Conservation (phyloP, 1,140 invertebrate genomes). For the Agrypnia vestita region DNA sequence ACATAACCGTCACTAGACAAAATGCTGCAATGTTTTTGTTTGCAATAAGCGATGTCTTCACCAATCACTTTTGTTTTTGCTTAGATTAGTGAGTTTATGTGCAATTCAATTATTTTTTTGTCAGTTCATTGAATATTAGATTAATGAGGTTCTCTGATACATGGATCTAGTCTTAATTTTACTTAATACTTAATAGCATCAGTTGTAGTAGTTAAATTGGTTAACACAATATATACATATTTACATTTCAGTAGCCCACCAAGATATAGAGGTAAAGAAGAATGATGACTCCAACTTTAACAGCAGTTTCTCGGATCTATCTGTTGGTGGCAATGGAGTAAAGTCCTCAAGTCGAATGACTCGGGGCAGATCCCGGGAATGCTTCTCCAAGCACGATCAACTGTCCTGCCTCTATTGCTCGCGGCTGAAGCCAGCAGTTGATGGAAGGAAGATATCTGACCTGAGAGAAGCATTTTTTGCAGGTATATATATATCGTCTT, state of each 20-base stretch:
- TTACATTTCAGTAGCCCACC: constrained; percentile 35
- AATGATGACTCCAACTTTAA: constrained; percentile 61
- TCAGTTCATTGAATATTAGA: no score
- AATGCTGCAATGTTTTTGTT: no score
- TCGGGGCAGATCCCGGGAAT: constrained; percentile 51
- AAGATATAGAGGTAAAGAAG: constrained; percentile 47
- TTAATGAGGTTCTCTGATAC: no score
- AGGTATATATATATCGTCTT: constrained; percentile 64
- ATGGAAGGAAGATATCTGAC: constrained; percentile 63
- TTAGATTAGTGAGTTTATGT: no score
- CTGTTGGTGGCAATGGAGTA: constrained; percentile 55
- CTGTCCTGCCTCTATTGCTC: constrained; percentile 67
- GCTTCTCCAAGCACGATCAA: constrained; percentile 62
- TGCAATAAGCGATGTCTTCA: no score
- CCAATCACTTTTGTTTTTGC: no score
- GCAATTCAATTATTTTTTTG: no score
- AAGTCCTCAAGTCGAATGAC: constrained; percentile 54
- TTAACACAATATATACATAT: no score
- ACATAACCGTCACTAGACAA: no score
- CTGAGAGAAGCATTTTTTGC: constrained; percentile 70
- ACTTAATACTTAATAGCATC: no score
- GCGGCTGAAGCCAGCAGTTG: constrained; percentile 65
- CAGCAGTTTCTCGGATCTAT: constrained; percentile 61
- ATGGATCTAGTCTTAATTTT: no score
- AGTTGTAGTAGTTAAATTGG: no score